Base-by-base conservation (phyloP, 2,113 vertebrate species). In the Eolophus roseicapilla region DNA sequence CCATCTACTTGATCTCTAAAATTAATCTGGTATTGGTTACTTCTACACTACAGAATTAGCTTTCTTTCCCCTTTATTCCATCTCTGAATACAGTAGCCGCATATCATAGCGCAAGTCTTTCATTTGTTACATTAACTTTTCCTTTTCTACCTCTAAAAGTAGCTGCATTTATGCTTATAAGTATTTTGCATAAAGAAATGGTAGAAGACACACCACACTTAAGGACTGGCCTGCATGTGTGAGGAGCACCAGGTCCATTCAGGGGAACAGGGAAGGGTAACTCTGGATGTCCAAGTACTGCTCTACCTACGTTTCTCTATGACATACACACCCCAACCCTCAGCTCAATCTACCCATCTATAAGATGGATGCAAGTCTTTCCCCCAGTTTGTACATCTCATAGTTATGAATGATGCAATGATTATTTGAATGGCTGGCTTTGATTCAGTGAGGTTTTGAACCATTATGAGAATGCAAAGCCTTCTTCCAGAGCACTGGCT, bases 401-500 rank as follows among this genome's bases (percentile, higher is more conserved):
- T 3, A 6, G 35, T 35, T 31, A 6, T 1, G 13, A 59, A 44
- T 3, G 33, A 65, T 4, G n/a, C 50, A 13, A 2, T 4, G 15
- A 14, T 23, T 60, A 31, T 31, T 35, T 15, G 11, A 17, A 5
- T 6, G 27, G 28, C 27, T 5, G 14, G 49, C 23, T 35, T 35
- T 15, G 82, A 20, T 70, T 86, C 76, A 50, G 1, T 5, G 14
- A 43, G 23, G 2, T 59, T 50, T 31, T 35, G 19, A 50, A 25
- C 33, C 28, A 3, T 16, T 19, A n/a, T 17, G 35, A 49, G 44
- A 25, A 46, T 1, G 33, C 63, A 57, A 64, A 77, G n/a, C 8
- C 33, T 41, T 14, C 15, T 50, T 21, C 35, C 53, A 24, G 33
- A n/a, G 73, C 3, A 2, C 41, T 20, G 37, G 57, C 25, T 31